These are phyloP conservation scores for Peromyscus leucopus DNA, from an alignment of 2,113 vertebrate species.

Conservation along the genomic window DNA sequence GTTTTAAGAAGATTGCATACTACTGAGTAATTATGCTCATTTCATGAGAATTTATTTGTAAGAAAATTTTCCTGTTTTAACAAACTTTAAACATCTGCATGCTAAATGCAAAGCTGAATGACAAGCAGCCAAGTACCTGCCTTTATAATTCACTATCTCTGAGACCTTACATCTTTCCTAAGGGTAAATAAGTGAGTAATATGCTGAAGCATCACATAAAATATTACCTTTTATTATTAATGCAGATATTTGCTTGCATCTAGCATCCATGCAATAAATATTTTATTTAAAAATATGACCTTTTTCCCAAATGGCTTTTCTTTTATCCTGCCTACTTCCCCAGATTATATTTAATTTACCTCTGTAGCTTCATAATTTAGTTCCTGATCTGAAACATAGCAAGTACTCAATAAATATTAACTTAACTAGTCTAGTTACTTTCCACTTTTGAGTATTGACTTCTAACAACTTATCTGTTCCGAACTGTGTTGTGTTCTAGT, in stretches of 20 bases:
- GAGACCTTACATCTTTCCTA: background rate
- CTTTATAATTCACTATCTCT: background rate
- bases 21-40: conserved; percentile 5
- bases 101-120: background rate
- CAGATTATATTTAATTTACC: background rate
- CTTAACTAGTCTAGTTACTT: background rate
- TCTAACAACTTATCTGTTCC: background rate
- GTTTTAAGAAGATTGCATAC: background rate
- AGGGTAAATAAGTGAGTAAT: conserved; percentile 15
- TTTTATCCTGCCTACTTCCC: background rate
- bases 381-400: background rate
- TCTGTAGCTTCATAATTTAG: conserved; percentile 5
- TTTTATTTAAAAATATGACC: conserved; percentile 60
- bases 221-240: conserved; percentile 10
- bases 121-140: background rate
- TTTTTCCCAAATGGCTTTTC: conserved; percentile 24
- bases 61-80: background rate
- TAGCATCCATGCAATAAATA: background rate
- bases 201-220: background rate
- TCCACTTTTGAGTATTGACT: background rate
- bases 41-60: conserved; percentile 28
- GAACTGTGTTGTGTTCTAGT: conserved; percentile 42
- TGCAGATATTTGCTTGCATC: background rate
- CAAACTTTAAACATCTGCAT: background rate
- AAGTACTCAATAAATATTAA: conserved; percentile 33